Evolutionary conservation across 2,888 invertebrate genomes (phyloP), one percentile per base, ranked within the genome.

Genomic region (Drosophila infuscata): DNA sequence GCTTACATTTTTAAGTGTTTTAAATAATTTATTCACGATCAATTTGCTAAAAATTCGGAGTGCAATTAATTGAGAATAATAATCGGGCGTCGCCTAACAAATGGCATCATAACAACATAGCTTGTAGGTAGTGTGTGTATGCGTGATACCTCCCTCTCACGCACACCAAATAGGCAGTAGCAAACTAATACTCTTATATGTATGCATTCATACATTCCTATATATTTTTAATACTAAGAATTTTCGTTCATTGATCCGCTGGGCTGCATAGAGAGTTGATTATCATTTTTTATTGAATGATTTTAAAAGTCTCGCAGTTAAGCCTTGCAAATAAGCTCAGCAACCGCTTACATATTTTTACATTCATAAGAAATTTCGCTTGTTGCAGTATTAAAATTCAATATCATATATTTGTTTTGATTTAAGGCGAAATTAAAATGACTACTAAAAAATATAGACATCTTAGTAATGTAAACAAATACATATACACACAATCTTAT

Each of bases 41-140:
- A 49, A 46, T 67, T 48, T 76, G 48, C 38, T 33, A n/a, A 35
- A 15, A 53, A 41, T 57, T 61, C 20, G 15, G 11, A 30, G 41
- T 64, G 12, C 51, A 38, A 33, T 29, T 32, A 64, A 15, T 29
- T 12, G 20, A 36, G 32, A 57, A 58, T 48, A 56, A 61, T 46
- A 58, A 63, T 74, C 66, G 70, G 74, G 79, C 79, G 79, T 75
- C 67, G 76, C 52, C 64, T 59, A 61, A 65, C 51, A 46, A 63
- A 63, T 29, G 46, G 15, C 61, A 69, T 62, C 64, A 76, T 60
- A 60, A 61, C 51, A 72, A 35, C 11, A 32, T 33, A 54, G 60
- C 33, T 54, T 58, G 33, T 54, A 4, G 20, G 48, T 64, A 29
- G 51, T 64, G 52, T 54, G 51, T n/a, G 36, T 63, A 65, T 59